Conservation (phyloP, 1,140 invertebrate species). For the Leguminivora glycinivorella region DNA sequence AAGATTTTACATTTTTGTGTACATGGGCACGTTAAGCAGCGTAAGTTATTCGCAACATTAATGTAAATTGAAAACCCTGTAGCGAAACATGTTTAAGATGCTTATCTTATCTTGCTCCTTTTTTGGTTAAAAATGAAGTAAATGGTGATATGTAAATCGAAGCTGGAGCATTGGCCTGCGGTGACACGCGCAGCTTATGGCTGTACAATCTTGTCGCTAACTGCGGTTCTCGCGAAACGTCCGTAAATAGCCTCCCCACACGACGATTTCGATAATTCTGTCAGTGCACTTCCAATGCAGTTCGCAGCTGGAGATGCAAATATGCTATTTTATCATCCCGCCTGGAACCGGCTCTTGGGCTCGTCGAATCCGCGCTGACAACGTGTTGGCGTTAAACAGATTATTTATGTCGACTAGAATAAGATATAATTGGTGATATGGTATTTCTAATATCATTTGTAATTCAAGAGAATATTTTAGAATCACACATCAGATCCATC, state of each 20-base stretch:
- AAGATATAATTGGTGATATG: constrained; percentile 33
- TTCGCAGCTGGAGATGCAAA: constrained; percentile 64
- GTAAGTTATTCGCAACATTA: background rate
- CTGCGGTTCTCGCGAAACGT: constrained; percentile 67
- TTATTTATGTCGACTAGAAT: constrained; percentile 55
- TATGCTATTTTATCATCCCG: constrained; percentile 50
- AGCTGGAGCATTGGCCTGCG: constrained; percentile 42
- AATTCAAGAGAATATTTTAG: background rate
- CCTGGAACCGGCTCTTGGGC: constrained; percentile 46
- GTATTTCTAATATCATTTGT: background rate
- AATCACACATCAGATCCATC: no score
- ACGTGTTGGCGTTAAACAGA: constrained; percentile 38
- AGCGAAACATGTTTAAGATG: background rate
- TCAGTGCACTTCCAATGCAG: constrained; percentile 64
- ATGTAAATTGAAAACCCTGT: constrained; percentile 6
- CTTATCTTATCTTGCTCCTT: background rate
- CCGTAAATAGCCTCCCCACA: constrained; percentile 70
- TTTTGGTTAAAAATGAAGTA: background rate
- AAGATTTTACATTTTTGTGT: background rate
- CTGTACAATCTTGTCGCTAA: constrained; percentile 49
- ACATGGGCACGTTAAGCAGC: background rate
- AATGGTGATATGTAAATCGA: constrained; percentile 16
- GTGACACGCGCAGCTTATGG: constrained; percentile 44
- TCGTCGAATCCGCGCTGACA: constrained; percentile 46
- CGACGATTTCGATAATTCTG: constrained; percentile 63